phyloP scores from a whole-genome alignment of 2,113 vertebrate species.

The Craseonycteris thonglongyai region DNA sequence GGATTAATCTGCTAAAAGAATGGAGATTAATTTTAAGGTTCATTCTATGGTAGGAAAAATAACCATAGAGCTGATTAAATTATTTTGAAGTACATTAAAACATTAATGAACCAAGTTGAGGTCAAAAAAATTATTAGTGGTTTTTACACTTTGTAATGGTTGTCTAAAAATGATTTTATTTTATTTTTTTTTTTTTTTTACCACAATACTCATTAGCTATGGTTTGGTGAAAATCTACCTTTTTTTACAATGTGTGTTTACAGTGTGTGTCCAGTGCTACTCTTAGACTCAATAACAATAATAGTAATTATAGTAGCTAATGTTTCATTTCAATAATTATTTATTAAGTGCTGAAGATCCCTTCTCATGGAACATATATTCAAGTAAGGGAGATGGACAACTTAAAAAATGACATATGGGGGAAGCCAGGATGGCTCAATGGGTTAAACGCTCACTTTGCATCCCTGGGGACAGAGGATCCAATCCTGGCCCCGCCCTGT shows the following conservation, averaged over 20 bases:
- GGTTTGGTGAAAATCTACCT: background rate
- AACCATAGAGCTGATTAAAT: background rate
- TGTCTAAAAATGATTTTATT: background rate
- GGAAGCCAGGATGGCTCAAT: too few species aligned
- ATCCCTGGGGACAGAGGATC: too few species aligned
- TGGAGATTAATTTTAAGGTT: background rate
- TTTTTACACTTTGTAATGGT: background rate
- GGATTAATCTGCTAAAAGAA: background rate
- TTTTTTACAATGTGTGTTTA: background rate
- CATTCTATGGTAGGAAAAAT: background rate
- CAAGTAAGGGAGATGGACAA: background rate
- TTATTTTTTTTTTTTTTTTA: background rate
- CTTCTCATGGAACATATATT: background rate
- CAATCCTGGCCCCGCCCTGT: too few species aligned
- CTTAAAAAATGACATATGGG: too few species aligned
- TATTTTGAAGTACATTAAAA: background rate
- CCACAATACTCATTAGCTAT: background rate
- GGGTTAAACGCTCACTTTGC: too few species aligned
- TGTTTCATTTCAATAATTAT: background rate
- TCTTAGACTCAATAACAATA: background rate
- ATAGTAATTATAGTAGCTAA: background rate
- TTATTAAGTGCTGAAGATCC: background rate
- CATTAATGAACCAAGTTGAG: background rate
- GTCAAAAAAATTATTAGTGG: background rate
- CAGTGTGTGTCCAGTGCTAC: background rate